These are phyloP conservation scores for Choreutis nemorana DNA, from an alignment of 2,888 invertebrate genomes.

Conservation along the genomic window DNA sequence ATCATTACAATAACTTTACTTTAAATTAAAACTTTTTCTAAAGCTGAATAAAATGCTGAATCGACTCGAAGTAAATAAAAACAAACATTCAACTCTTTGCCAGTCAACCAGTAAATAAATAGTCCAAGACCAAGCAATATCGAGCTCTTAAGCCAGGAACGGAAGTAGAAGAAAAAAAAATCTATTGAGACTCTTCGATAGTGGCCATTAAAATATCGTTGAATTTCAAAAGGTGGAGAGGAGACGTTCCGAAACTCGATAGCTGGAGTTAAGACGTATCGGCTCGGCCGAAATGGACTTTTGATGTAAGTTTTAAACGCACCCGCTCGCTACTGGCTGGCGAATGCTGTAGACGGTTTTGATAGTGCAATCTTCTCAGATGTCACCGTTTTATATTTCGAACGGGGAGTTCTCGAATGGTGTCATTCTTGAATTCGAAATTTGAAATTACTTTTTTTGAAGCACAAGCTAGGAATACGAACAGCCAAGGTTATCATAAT, in stretches of 20 bases:
- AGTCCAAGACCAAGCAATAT: constrained; percentile 40
- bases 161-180: constrained; percentile 29
- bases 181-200: constrained; percentile 44
- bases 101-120: constrained; percentile 41
- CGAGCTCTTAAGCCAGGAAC: constrained; percentile 27
- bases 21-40: background rate
- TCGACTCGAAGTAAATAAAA: background rate
- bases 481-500: too few relatives aligned
- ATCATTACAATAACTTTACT: too few relatives aligned
- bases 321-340: constrained; percentile 15
- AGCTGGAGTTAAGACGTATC: constrained; percentile 43
- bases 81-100: constrained; percentile 19
- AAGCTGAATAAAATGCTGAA: background rate
- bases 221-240: constrained; percentile 52
- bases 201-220: constrained; percentile 63
- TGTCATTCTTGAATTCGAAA: too few relatives aligned
- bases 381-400: too few relatives aligned
- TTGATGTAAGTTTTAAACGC: constrained; percentile 46
- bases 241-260: constrained; percentile 33
- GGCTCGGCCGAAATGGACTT: constrained; percentile 46
- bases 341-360: constrained; percentile 6
- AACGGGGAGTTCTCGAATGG: too few relatives aligned
- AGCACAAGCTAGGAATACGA: too few relatives aligned
- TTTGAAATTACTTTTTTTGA: too few relatives aligned
- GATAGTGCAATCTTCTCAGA: constrained; percentile 9